Base-by-base conservation (phyloP, 2,797 vertebrate species). In the Semotilus atromaculatus region DNA sequence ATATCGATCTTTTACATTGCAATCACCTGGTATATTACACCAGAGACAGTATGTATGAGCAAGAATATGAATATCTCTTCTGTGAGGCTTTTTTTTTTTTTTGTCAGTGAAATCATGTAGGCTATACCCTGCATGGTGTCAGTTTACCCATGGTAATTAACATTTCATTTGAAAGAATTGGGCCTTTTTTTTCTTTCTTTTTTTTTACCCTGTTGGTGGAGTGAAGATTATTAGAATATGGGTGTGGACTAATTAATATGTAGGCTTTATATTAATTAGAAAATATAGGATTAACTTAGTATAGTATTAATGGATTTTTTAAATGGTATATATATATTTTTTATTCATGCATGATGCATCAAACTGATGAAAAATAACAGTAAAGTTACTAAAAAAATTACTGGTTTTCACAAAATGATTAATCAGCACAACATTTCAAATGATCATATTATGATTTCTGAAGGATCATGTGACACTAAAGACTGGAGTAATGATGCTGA, bases 1-100 rank as follows among this genome's bases (percentile, higher is more conserved):
- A 90, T 94, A 93, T 91, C 92, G 91, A 93, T 94, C 90, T 86
- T 90, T 90, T 80, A 88, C 83, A 89, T 92, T 91, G 91, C 91
- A 90, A 86, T 91, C 89, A 58, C 74, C 60, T 55, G 29, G 11
- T 74, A 70, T 84, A 84, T 84, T 84, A 84, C 82, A 84, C 84
- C 5, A n/a, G 82, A 60, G 82, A 84, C 48, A 60, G 36, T 76
- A 23, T 34, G 74, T 84, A 60, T 53, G 74, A 70, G 82, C 19
- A 51, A 13, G 81, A 75, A 83, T 73, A 60, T 53, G 31, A 83
- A 70, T 70, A 29, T 78, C 45, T 36, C 14, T 38, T 53, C 31
- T 67, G n/a, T 31, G 18, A 31, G 4, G 8, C 14, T n/a, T 43
- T 55, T 40, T 18, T 62, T 62, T 16, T 26, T 16, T 81, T 19